Percentiles rank a stretch among this genome's conserved stretches.
Conservation (phyloP, 2,888 invertebrate species). For the Phaedon cochleariae region DNA sequence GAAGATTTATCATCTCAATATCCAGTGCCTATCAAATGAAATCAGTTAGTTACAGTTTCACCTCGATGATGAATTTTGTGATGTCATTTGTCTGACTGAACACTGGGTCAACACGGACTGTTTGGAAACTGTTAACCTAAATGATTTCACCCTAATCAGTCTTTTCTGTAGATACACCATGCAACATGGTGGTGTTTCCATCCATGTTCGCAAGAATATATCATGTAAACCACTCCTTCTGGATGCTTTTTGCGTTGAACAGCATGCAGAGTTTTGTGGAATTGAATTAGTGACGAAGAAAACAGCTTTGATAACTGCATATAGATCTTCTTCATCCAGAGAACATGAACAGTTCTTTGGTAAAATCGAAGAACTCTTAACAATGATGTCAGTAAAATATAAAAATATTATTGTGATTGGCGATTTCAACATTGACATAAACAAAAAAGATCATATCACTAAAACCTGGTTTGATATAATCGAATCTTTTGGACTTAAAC, state of each 20-base stretch:
- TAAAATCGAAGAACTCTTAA: slow-evolving; percentile 9
- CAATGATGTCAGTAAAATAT: not conserved
- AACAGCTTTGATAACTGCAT: not conserved
- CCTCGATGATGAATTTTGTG: not conserved
- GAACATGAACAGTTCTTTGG: slow-evolving; percentile 4
- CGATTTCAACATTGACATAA: slow-evolving; percentile 7
- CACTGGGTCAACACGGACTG: not conserved
- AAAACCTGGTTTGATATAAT: slow-evolving; percentile 7
- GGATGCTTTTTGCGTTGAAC: not conserved
- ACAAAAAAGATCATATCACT: not conserved
- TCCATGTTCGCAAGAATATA: not conserved
- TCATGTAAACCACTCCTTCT: slow-evolving; percentile 3
- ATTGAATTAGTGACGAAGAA: not conserved
- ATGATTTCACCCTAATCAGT: not conserved
- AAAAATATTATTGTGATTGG: slow-evolving; percentile 3
- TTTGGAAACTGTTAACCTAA: not conserved
- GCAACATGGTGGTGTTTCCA: slow-evolving; percentile 5
- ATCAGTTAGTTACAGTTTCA: not conserved
- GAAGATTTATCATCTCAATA: slow-evolving; percentile 1
- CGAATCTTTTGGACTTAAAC: slow-evolving; percentile 2
- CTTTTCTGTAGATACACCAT: not conserved
- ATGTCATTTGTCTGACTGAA: slow-evolving; percentile 1
- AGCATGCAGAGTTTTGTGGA: too few relatives aligned
- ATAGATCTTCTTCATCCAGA: slow-evolving; percentile 11
- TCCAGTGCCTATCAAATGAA: not conserved